Evolutionary conservation across 2,888 invertebrate species (phyloP), one percentile per base, ranked within the genome.

Genomic region (Nezara viridula): DNA sequence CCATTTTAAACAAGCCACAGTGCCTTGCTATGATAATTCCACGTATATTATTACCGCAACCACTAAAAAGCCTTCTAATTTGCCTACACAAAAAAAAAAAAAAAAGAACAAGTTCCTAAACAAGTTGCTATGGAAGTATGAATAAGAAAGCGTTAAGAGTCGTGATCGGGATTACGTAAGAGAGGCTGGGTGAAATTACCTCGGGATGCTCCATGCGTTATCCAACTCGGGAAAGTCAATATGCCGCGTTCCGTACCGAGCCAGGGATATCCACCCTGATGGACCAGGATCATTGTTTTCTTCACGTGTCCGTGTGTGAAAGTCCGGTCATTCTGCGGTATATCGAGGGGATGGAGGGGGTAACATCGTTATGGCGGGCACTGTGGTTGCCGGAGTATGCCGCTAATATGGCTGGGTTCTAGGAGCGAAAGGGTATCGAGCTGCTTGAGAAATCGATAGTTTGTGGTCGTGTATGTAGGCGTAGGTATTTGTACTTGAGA

Each of bases 131-230:
- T 44, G 44, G 40, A 44, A 81, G 81, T 81, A 81, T 81, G 81
- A 81, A 81, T 81, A 81, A 81, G 81, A 81, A 81, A 81, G 81
- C 81, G 81, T 81, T 81, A 81, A 81, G 37, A 73, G 81, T 44
- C 81, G 81, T 81, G 81, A 81, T 81, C 44, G 81, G n/a, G 2
- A 5, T 81, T 81, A 81, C 14, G 44, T 81, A 81, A 81, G 81
- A 44, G 32, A 73, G 66, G 44, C 81, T 81, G 81, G n/a, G 81
- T 44, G 81, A 81, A 81, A 81, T 81, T 81, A 81, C 81, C 4
- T n/a, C 1, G 81, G 40, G 81, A 47, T 81, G 81, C 44, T 81
- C 81, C 81, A 81, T 47, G 81, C 81, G 81, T 81, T 81, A 81
- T 81, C 81, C 81, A 81, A 81, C 81, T 5, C 81, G 81, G 81